Evolutionary conservation across 2,888 invertebrate species (phyloP).

Genomic region (Mantis religiosa): DNA sequence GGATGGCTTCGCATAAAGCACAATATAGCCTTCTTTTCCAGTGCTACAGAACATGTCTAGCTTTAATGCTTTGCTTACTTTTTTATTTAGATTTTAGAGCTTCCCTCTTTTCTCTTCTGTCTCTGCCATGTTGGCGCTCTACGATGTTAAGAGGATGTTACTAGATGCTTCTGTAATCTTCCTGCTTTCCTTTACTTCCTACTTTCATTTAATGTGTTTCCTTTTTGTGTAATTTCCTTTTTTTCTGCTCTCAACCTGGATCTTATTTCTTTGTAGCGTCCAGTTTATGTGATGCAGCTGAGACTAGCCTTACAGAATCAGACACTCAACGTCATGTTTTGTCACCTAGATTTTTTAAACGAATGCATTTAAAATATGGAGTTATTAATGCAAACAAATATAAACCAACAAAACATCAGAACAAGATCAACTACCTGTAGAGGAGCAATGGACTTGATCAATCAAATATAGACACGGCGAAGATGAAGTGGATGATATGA

Average conservation of each 20-base stretch:
- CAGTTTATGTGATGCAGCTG: no score
- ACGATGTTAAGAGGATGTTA: constrained; percentile 14
- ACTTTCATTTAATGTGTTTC: neutral
- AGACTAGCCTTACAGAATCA: no score
- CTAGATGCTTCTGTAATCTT: neutral
- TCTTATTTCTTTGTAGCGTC: no score
- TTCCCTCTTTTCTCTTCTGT: neutral
- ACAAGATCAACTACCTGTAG: no score
- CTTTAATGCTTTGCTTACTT: constrained; percentile 17
- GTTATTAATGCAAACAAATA: no score
- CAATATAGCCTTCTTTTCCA: constrained; percentile 14
- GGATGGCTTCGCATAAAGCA: constrained; percentile 25
- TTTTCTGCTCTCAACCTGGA: neutral
- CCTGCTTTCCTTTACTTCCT: neutral
- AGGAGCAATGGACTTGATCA: no score
- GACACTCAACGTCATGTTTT: no score
- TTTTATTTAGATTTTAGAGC: constrained; percentile 16
- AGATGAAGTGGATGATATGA: no score
- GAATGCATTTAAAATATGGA: no score
- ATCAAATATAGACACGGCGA: no score
- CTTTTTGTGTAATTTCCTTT: neutral
- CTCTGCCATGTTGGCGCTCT: neutral
- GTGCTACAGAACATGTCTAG: constrained; percentile 16
- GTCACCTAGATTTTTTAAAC: no score
- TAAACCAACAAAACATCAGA: no score